These are phyloP conservation scores for Callospermophilus lateralis DNA, from an alignment of 2,113 vertebrate genomes.

Conservation along the genomic window DNA sequence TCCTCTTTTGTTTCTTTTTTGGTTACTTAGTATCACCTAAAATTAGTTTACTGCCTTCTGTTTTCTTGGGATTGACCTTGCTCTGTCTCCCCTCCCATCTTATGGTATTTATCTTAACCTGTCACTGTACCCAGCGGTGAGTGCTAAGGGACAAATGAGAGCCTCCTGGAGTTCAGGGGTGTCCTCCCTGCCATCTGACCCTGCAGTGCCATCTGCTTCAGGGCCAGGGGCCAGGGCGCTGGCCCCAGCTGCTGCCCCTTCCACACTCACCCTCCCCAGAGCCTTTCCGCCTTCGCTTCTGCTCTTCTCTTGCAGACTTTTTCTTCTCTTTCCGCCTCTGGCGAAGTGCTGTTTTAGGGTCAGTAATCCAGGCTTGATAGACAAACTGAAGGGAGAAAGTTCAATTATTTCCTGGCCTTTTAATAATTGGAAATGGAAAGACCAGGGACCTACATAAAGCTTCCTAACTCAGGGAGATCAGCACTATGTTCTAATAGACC, in stretches of 20 bases:
- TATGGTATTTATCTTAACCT: background rate
- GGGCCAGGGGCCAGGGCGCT: background rate
- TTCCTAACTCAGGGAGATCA: slow-evolving; percentile 51
- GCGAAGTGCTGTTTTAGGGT: slow-evolving; percentile 96
- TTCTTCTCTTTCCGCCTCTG: slow-evolving; percentile 93
- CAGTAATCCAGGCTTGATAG: slow-evolving; percentile 98
- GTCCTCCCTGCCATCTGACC: too few species aligned
- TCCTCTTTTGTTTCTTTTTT: background rate
- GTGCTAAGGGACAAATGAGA: background rate
- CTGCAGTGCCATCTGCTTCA: background rate
- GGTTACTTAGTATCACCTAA: background rate
- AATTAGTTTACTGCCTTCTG: background rate
- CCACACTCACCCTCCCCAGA: slow-evolving; percentile 88
- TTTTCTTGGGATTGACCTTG: background rate
- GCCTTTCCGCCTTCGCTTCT: slow-evolving; percentile 88
- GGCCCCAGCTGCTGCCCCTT: background rate
- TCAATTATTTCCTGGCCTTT: slow-evolving; percentile 77
- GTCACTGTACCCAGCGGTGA: background rate
- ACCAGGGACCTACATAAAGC: slow-evolving; percentile 54
- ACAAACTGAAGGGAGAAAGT: slow-evolving; percentile 92
- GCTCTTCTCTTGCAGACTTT: slow-evolving; percentile 90
- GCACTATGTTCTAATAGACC: slow-evolving; percentile 39
- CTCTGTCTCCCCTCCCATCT: background rate
- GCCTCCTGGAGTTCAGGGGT: background rate
- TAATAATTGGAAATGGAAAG: slow-evolving; percentile 66